Base-by-base conservation (phyloP, 2,888 invertebrate species). In the Steinernema scapterisci region DNA sequence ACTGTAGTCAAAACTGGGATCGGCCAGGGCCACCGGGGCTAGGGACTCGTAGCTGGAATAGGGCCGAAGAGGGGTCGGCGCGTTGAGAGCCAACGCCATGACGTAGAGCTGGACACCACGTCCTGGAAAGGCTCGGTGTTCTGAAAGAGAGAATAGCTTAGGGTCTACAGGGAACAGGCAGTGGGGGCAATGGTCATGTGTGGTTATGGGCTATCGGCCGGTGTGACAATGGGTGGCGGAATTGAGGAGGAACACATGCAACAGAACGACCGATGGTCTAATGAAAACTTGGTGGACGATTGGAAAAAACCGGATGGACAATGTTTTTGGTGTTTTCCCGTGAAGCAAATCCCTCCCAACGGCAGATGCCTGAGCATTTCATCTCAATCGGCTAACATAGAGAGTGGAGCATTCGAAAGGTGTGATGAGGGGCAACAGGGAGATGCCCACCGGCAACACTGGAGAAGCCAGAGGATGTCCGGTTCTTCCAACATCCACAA, bases 391-490 rank as follows among this genome's bases (percentile, higher is more conserved):
- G 63, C 63, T 63, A 63, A 63, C 63, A 63, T 27, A 31, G 63
- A 63, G 63, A 63, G 63, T 63, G 63, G 31, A 63, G 63, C 63
- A 63, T 63, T 63, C 63, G 63, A 63, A 63, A 63, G 63, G 63
- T 63, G 63, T 63, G 31, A 63, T 21, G 63, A 25, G 38, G 38
- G 38, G 63, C 31, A 27, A 21, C 52, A 23, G 25, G 63, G 27
- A 25, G 25, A 63, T 63, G 63, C 63, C 63, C 63, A 63, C 31
- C 63, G 63, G 63, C 63, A 63, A 63, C 63, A 63, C 31, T 63
- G 63, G 63, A 63, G 27, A 31, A 63, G 63, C 63, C 63, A 63
- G 63, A 63, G 63, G 63, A 63, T 63, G 63, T 63, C 63, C 63
- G 63, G 63, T 63, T 63, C 63, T 63, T n/a, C 54, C 31, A 63